Conservation (phyloP, 2,113 vertebrate genomes). For the Serinus canaria region DNA sequence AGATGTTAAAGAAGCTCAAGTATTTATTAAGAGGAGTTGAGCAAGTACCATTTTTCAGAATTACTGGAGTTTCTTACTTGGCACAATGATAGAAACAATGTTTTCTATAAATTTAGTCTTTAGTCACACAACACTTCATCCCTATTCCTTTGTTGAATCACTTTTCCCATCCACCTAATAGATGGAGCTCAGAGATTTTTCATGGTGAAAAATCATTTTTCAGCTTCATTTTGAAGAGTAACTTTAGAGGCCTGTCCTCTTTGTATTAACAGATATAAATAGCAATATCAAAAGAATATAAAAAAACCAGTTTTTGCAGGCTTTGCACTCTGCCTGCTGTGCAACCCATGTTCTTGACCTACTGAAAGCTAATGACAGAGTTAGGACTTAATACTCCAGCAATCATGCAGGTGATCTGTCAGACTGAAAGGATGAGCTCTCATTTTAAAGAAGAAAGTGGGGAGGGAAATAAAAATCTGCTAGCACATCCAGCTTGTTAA, state of each 20-base stretch:
- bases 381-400: slow-evolving; percentile 35
- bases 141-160: background rate
- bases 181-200: background rate
- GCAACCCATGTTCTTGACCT: background rate
- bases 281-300: background rate
- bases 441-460: background rate
- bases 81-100: background rate
- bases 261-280: slow-evolving; percentile 5
- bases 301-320: background rate
- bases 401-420: slow-evolving; percentile 44
- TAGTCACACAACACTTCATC: background rate
- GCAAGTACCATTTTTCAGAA: background rate
- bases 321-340: background rate
- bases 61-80: background rate
- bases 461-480: background rate
- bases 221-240: background rate
- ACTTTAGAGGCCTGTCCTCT: background rate
- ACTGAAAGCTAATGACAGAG: slow-evolving; percentile 19
- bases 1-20: background rate
- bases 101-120: background rate
- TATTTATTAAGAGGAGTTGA: background rate
- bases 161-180: background rate
- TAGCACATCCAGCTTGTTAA: background rate
- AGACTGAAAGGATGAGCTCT: background rate
- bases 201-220: background rate